phyloP scores from a whole-genome alignment of 2,888 invertebrate species.

The Lypha dubia region DNA sequence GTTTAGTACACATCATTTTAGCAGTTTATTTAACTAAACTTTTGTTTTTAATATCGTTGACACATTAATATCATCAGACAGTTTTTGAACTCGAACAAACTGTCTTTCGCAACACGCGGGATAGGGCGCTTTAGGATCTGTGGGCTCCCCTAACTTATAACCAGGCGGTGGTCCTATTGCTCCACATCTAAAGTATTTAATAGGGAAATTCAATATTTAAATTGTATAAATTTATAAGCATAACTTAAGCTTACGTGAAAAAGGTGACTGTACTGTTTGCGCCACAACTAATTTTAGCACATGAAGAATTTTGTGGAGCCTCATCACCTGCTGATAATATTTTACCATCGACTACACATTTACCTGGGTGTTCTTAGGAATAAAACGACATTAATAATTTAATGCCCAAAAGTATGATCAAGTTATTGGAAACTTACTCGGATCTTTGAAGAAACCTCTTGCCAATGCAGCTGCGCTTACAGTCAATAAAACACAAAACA shows the following conservation, averaged over 20 bases:
- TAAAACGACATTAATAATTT: not conserved
- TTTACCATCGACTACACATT: constrained; percentile 22
- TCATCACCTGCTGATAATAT: constrained; percentile 15
- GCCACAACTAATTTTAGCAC: not conserved
- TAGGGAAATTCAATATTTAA: not conserved
- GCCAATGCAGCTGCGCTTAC: not conserved
- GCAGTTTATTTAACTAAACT: too few relatives aligned
- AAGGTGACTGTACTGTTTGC: not conserved
- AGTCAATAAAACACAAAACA: not conserved
- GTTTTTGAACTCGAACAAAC: not conserved
- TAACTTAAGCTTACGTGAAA: constrained; percentile 2
- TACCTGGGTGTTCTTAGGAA: constrained; percentile 21
- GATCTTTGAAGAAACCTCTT: not conserved
- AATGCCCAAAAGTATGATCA: not conserved
- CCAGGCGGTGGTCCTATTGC: not conserved
- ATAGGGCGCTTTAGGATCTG: not conserved
- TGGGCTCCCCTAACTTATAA: not conserved
- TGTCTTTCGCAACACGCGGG: constrained; percentile 21
- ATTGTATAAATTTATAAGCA: not conserved
- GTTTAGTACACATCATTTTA: too few relatives aligned
- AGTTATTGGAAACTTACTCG: not conserved
- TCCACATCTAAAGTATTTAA: constrained; percentile 16
- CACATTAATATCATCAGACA: not conserved
- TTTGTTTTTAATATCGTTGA: too few relatives aligned
- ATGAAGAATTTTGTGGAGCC: not conserved